Base-by-base conservation (phyloP, 2,113 vertebrate genomes). In the Onychostoma macrolepis region DNA sequence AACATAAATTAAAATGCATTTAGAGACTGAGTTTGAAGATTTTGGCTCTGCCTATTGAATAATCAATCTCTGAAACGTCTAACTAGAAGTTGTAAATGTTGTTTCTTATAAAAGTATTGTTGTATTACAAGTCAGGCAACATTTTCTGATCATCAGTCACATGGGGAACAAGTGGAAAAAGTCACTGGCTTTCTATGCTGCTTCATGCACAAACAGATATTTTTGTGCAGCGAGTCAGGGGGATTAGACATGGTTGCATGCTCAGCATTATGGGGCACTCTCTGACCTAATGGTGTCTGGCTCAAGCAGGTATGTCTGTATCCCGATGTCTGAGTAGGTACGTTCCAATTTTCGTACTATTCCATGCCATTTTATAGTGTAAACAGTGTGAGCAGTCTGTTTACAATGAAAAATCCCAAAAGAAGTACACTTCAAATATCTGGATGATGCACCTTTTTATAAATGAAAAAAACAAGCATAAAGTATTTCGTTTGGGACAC, bases 1-100 rank as follows among this genome's bases (percentile, higher is more conserved):
- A 8, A 45, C 38, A 65, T 65, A 45, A 45, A 50, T 83, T 65
- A 83, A 48, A 69, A 78, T 12, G n/a, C 61, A 50, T 50, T 50
- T 50, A 50, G 48, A 30, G 26, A 19, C 12, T 13, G 9, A 12
- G 41, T 48, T 48, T 48, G 43, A 45, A 45, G 45, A 48, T 67
- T 67, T 69, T 82, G 80, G 80, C 80, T 26, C 69, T 30, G 15
- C 26, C 9, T 50, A 24, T 21, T 69, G 63, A 30, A 28, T 50
- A 83, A 67, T 45, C 58, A 43, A 82, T 82, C 36, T 65, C 0
- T 45, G 10, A 80, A 63, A 58, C 6, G 65, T 65, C 15, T 43
- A 81, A 81, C 15, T 26, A 71, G 63, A 83, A 71, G 41, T 50
- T 83, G 80, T 69, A 83, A 50, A 71, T 33, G 80, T 81, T 81